Evolutionary conservation across 1,140 invertebrate genomes (phyloP).

Genomic region (Ridgeia piscesae): DNA sequence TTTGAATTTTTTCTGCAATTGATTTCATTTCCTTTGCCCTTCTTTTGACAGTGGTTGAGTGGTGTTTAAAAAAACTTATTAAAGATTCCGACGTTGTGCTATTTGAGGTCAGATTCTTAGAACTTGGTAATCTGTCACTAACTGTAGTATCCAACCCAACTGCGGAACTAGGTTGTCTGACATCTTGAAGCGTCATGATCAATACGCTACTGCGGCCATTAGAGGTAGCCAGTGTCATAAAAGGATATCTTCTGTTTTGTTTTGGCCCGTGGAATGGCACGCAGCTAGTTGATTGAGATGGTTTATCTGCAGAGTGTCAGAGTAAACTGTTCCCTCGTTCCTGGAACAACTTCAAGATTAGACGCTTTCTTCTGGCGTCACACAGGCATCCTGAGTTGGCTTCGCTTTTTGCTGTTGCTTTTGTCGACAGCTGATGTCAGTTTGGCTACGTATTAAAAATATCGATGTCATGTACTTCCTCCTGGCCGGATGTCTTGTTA

Average conservation of each 20-base stretch:
- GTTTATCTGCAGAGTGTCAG: not conserved
- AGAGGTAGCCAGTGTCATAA: not conserved
- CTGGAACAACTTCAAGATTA: not conserved
- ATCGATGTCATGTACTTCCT: not conserved
- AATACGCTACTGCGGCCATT: not conserved
- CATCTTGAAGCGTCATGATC: not conserved
- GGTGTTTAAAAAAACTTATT: too few species aligned
- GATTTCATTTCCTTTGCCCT: not conserved
- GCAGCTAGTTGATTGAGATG: not conserved
- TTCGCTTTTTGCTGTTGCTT: not conserved
- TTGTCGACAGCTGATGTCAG: not conserved
- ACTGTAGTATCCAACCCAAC: not conserved
- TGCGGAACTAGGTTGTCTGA: not conserved
- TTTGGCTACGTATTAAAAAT: not conserved
- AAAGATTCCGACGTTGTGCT: not conserved
- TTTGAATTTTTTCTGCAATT: not conserved
- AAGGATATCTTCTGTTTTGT: not conserved
- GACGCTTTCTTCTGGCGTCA: not conserved
- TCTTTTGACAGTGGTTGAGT: not conserved
- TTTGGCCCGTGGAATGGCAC: not conserved
- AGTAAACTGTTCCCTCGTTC: not conserved
- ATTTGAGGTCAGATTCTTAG: not conserved
- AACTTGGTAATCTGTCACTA: not conserved
- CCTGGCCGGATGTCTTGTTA: not conserved
- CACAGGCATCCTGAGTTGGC: not conserved